Evolutionary conservation across 1,140 invertebrate genomes (phyloP), one percentile per base, ranked within the genome.

Genomic region (Asobara japonica): DNA sequence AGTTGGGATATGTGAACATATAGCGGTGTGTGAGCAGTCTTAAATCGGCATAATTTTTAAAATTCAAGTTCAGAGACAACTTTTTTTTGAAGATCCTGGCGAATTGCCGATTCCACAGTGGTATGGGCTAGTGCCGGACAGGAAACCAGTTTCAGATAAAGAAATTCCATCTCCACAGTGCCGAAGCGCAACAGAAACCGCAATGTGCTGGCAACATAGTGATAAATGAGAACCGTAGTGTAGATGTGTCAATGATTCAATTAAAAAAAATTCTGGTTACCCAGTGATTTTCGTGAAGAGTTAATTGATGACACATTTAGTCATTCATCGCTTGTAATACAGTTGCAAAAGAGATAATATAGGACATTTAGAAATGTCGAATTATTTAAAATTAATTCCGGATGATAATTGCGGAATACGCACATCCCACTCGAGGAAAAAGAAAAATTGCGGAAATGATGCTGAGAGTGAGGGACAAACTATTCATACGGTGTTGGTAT

Each of bases 401-500:
- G 67, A 69, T 31, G 30, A 31, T 25, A 60, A 36, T 60, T 29
- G 60, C 36, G 31, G 22, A 11, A 33, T 30, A 18, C 41, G n/a
- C 5, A 6, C 11, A 13, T 45, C 41, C 41, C 18, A 45, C n/a
- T 60, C 27, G 29, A 31, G 22, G 16, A 60, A 60, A 30, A 60
- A n/a, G 11, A 69, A 69, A 30, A 60, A 60, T 18, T 10, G 8
- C 18, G 62, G 6, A 30, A 56, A 69, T 69, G 25, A 60, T 45
- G 29, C 11, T 20, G 22, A 60, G 33, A 61, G 25, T 27, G 27
- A 60, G 8, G 67, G 36, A 30, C 29, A 69, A 33, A 13, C 67
- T 11, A 69, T 61, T 33, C 67, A 60, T 69, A 61, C 60, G 67
- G 48, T 22, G 67, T 69, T 69, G 56, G 67, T 69, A 69, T 61